Conservation (phyloP, 2,797 vertebrate species). For the Anguilla pacifica region DNA sequence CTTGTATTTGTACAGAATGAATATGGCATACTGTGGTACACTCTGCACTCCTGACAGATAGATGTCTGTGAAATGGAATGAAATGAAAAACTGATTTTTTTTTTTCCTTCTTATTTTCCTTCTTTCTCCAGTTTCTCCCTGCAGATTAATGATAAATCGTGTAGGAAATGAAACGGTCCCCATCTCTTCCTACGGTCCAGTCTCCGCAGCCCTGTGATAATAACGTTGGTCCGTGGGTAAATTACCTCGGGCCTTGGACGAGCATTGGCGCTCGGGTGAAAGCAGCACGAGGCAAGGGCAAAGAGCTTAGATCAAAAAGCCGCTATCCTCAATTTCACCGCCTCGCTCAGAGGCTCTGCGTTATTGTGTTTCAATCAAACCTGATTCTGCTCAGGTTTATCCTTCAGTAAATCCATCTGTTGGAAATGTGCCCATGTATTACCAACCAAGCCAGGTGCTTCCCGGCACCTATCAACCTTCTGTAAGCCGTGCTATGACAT, state of each 20-base stretch:
- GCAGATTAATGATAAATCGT: conserved; percentile 64
- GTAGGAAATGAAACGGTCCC: conserved; percentile 57
- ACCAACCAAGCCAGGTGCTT: conserved; percentile 30
- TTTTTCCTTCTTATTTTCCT: conserved; percentile 54
- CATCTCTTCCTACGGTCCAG: conserved; percentile 45
- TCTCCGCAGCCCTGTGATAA: conserved; percentile 53
- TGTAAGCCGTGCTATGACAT: conserved; percentile 42
- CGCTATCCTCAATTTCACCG: conserved; percentile 46
- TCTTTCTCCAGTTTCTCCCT: conserved; percentile 44
- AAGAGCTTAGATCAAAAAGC: conserved; percentile 38
- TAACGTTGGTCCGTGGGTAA: conserved; percentile 54
- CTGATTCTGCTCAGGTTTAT: conserved; percentile 42
- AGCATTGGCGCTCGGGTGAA: conserved; percentile 39
- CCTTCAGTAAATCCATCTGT: conserved; percentile 42
- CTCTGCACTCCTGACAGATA: conserved; percentile 55
- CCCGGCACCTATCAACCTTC: conserved; percentile 24
- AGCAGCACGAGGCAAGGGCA: conserved; percentile 41
- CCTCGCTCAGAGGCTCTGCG: conserved; percentile 21
- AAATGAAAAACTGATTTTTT: conserved; percentile 55
- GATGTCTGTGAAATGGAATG: conserved; percentile 75
- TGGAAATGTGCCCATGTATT: conserved; percentile 33
- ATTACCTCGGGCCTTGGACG: conserved; percentile 53
- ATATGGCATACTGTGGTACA: conserved; percentile 53
- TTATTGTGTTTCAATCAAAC: conserved; percentile 52
- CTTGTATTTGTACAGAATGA: conserved; percentile 60